Evolutionary conservation across 2,113 vertebrate genomes (phyloP), one percentile per base, ranked within the genome.

Genomic region (Terrapene triunguis): DNA sequence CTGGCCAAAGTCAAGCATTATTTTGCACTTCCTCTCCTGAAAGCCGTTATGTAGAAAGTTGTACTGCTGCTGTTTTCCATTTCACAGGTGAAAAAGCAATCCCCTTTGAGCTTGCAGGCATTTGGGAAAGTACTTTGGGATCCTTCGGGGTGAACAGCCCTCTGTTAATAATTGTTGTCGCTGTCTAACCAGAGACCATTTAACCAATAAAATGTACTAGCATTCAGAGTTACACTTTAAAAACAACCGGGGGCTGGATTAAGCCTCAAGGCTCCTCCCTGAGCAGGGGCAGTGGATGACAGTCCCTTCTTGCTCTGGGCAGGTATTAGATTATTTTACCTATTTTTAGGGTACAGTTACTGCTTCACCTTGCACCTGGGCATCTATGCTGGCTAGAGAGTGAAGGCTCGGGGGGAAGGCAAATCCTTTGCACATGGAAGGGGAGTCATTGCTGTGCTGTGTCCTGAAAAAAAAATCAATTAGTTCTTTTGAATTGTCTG

Each of bases 271-370:
- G n/a, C 65, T 72, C 17, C 65, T 72, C 65, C 59, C 4, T 16
- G 59, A 65, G 59, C 32, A 35, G 14, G 32, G 13, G 59, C 29
- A 8, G 32, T 69, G 35, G 35, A 19, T 35, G 62, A n/a, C 84
- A 72, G 2, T 13, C 27, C 50, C 84, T 78, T 72, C 93, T 92
- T 92, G 48, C 35, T 93, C 29, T 85, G 51, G 79, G 57, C 84
- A 0, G 0, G 54, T 25, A 50, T 44, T 84, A 6, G 76, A 32
- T 80, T 0, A 0, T 48, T 88, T 84, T 50, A 2, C 53, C 5
- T 88, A 24, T 7, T 85, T 89, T n/a, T 22, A 35, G 38, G 80
- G 85, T 38, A 69, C 80, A 1, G 2, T 65, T 94, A 14, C 6
- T 50, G 1, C 80, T 38, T 86, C 74, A 6, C 80, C 16, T 69